phyloP scores from a whole-genome alignment of 2,888 invertebrate species.

The Theretra japonica region DNA sequence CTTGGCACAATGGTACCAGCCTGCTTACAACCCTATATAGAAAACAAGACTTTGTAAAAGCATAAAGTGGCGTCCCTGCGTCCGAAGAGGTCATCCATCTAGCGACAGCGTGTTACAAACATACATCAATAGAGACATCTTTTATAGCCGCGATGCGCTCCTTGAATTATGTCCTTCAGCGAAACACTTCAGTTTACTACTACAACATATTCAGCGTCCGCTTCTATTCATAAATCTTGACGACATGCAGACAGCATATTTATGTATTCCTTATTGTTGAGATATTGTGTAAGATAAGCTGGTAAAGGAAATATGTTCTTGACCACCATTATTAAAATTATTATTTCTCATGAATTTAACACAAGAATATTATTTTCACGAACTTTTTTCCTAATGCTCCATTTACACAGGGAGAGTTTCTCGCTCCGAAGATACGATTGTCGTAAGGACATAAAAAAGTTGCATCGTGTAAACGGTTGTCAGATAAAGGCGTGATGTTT shows the following conservation, averaged over 20 bases:
- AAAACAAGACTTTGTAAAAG: background rate
- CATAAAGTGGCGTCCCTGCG: background rate
- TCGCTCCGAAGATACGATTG: too few relatives aligned
- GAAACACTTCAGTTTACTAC: background rate
- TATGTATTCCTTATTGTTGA: background rate
- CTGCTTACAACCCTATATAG: background rate
- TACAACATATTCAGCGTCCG: background rate
- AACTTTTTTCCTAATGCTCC: too few relatives aligned
- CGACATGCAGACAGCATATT: background rate
- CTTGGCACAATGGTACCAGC: too few relatives aligned
- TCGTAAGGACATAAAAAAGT: too few relatives aligned
- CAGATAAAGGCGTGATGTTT: too few relatives aligned
- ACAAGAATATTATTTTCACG: too few relatives aligned
- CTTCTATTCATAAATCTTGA: background rate
- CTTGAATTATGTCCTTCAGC: constrained; percentile 17
- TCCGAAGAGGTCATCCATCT: background rate
- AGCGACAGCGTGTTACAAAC: background rate
- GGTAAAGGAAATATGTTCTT: too few relatives aligned
- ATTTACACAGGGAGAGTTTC: too few relatives aligned
- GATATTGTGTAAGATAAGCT: too few relatives aligned
- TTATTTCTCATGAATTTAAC: too few relatives aligned
- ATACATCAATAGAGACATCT: constrained; percentile 21
- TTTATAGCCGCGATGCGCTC: constrained; percentile 10
- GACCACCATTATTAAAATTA: too few relatives aligned
- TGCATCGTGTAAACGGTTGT: too few relatives aligned